Conservation (phyloP, 2,888 invertebrate species). For the Drosophila subquinaria region DNA sequence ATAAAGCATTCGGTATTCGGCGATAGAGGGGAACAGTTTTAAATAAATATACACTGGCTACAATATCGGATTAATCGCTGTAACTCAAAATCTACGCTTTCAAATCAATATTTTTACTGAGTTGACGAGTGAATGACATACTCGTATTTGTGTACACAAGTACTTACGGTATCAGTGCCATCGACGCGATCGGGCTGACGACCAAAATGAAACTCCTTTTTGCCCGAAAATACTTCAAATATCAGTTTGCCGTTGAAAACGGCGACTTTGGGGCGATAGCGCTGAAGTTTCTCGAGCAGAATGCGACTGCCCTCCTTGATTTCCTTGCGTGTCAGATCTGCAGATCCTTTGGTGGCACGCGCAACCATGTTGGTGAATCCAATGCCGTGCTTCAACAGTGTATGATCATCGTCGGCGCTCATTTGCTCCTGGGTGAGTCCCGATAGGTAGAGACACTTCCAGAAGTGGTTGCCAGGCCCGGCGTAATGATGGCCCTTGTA, state of each 20-base stretch:
- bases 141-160: background rate
- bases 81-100: too few relatives aligned
- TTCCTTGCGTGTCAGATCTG: constrained; percentile 96
- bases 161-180: constrained; percentile 96
- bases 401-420: constrained; percentile 98
- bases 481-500: constrained; percentile 99
- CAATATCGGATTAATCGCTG: too few relatives aligned
- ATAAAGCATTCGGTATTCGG: too few relatives aligned
- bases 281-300: constrained; percentile 94
- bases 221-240: constrained; percentile 98
- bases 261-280: constrained; percentile 97
- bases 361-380: constrained; percentile 99
- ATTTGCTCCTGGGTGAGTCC: constrained; percentile 97
- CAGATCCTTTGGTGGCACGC: constrained; percentile 97
- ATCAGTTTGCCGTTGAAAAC: constrained; percentile 99
- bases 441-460: constrained; percentile 98
- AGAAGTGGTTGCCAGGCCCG: constrained; percentile 99
- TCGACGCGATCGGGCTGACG: constrained; percentile 97
- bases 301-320: constrained; percentile 97
- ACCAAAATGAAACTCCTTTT: constrained; percentile 98
- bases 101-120: too few relatives aligned
- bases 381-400: constrained; percentile 96
- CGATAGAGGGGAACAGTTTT: too few relatives aligned
- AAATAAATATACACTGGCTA: too few relatives aligned
- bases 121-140: background rate